A percentile compares a stretch with the other conserved stretches of the same genome.
These are phyloP conservation scores for Neuroscelio doddi DNA, from an alignment of 2,888 invertebrate species.

Conservation along the genomic window DNA sequence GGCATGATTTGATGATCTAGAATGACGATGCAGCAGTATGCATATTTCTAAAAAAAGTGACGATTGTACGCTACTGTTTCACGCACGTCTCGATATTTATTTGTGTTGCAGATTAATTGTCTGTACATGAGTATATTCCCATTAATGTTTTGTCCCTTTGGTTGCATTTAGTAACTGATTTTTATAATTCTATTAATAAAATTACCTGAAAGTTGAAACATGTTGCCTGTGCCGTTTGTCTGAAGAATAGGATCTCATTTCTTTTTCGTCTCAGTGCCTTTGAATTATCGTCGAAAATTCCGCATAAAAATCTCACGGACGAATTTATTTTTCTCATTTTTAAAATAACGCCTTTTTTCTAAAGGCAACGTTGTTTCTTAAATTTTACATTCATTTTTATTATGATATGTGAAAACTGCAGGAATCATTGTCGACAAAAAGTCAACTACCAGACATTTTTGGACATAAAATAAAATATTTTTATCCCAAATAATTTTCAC, in stretches of 20 bases:
- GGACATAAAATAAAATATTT: no score
- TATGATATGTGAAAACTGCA: no score
- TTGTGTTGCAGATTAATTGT: conserved; percentile 61
- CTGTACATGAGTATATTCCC: conserved; percentile 56
- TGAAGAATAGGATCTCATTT: conserved; percentile 27
- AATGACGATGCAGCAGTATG: conserved; percentile 45
- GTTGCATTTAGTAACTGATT: conserved; percentile 64
- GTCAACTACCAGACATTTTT: no score
- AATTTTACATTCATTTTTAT: no score
- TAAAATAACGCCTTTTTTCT: no score
- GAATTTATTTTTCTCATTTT: no score
- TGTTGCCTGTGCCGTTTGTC: conserved; percentile 38
- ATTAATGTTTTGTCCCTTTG: conserved; percentile 58
- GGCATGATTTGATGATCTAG: conserved; percentile 80
- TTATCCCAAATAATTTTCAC: neutral
- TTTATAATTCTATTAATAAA: conserved; percentile 63
- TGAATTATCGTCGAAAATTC: conserved; percentile 13
- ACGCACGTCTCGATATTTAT: conserved; percentile 66
- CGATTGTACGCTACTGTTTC: conserved; percentile 56
- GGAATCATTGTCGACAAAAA: no score
- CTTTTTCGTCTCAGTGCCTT: conserved; percentile 44
- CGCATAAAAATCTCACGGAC: no score
- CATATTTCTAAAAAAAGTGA: conserved; percentile 13
- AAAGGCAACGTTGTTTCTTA: no score
- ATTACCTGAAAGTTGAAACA: conserved; percentile 61